Evolutionary conservation across 2,888 invertebrate genomes (phyloP).

Genomic region (Fragum whitleyi): DNA sequence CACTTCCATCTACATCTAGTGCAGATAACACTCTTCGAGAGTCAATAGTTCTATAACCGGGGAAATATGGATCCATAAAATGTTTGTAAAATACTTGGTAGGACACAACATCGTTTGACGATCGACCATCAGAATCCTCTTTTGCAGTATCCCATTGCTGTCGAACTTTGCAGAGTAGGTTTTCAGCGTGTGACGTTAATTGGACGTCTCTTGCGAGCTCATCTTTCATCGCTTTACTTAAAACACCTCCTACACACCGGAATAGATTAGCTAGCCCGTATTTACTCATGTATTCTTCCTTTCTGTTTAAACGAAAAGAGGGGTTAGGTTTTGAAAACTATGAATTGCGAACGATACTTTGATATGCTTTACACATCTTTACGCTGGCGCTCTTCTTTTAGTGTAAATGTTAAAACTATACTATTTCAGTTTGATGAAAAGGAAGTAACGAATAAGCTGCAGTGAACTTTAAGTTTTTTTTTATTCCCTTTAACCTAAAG

Average conservation of each 20-base stretch:
- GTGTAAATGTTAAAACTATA: neutral
- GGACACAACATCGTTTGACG: neutral
- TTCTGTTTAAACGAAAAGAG: neutral
- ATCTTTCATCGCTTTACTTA: slow-evolving; percentile 17
- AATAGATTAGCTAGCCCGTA: slow-evolving; percentile 10
- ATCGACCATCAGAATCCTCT: neutral
- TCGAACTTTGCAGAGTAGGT: neutral
- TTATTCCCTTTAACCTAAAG: no score
- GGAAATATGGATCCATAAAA: slow-evolving; percentile 5
- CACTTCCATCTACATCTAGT: neutral
- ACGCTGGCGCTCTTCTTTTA: no score
- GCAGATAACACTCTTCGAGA: neutral
- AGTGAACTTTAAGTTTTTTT: no score
- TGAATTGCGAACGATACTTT: no score
- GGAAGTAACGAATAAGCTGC: no score
- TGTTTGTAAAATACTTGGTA: slow-evolving; percentile 1
- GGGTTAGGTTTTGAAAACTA: no score
- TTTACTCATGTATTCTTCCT: slow-evolving; percentile 26
- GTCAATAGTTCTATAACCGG: neutral
- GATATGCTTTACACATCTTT: no score
- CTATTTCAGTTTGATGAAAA: neutral
- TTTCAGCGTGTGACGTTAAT: neutral
- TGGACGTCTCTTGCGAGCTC: neutral
- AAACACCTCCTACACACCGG: slow-evolving; percentile 3
- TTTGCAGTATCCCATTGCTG: neutral